These are phyloP conservation scores for Matsumyia berberina DNA, from an alignment of 2,888 invertebrate genomes.

Conservation along the genomic window DNA sequence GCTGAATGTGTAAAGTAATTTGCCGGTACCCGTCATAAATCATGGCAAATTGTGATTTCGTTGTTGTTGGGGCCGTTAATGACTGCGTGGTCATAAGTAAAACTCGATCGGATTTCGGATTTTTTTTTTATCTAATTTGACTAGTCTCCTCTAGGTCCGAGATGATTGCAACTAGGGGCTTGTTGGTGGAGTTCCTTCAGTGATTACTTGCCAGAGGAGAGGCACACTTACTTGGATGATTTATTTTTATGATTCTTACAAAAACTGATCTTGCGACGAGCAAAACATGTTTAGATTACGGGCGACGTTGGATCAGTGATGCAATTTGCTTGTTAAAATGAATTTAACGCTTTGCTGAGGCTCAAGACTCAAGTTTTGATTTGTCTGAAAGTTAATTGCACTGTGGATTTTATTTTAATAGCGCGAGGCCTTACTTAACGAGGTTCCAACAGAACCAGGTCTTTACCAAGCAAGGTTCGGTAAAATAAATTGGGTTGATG, in stretches of 20 bases:
- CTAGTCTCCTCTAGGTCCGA: neutral
- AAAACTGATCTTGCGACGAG: neutral
- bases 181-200: neutral
- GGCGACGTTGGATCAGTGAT: too few species aligned
- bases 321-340: too few species aligned
- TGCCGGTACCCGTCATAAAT: slow-evolving; percentile 66
- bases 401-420: too few species aligned
- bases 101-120: slow-evolving; percentile 49
- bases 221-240: neutral
- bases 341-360: too few species aligned
- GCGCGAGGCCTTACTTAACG: too few species aligned
- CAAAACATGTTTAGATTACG: too few species aligned
- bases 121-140: slow-evolving; percentile 31
- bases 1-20: slow-evolving; percentile 64
- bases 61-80: slow-evolving; percentile 19
- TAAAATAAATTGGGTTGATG: too few species aligned
- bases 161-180: neutral
- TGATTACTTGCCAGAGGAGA: neutral
- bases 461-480: too few species aligned
- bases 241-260: slow-evolving; percentile 2
- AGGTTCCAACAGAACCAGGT: too few species aligned
- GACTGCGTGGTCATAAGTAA: slow-evolving; percentile 14
- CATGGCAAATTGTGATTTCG: slow-evolving; percentile 47
- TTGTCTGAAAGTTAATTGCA: too few species aligned
- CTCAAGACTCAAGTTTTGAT: too few species aligned